These are phyloP conservation scores for Cheiracanthium punctorium DNA, from an alignment of 2,888 invertebrate genomes.

Conservation along the genomic window DNA sequence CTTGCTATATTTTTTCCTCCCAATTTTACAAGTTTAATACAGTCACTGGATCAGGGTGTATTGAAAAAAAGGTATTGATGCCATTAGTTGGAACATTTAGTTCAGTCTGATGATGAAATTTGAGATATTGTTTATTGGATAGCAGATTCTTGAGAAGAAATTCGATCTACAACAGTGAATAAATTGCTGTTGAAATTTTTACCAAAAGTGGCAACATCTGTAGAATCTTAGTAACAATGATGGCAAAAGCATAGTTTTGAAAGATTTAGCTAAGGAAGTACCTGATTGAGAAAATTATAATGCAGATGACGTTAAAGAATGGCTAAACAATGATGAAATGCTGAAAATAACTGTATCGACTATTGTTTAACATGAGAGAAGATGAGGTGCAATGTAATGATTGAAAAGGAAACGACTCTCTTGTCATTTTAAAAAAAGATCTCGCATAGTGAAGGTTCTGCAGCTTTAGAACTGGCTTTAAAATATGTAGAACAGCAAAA, in stretches of 20 bases:
- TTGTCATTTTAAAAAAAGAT: not conserved
- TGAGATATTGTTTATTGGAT: no score
- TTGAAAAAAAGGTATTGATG: no score
- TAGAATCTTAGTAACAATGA: no score
- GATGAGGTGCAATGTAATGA: not conserved
- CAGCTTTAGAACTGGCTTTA: no score
- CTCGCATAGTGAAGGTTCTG: not conserved
- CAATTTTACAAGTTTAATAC: no score
- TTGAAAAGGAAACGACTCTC: not conserved
- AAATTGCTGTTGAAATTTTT: not conserved
- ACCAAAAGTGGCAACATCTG: not conserved
- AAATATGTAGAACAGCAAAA: no score
- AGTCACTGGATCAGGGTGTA: no score
- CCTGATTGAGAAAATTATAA: not conserved
- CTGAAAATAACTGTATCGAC: not conserved
- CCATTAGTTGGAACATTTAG: no score
- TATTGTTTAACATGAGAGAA: not conserved
- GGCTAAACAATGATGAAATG: not conserved
- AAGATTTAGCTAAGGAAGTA: not conserved
- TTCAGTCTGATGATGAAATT: no score
- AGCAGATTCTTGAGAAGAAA: not conserved
- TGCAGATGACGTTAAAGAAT: not conserved
- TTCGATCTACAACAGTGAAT: not conserved
- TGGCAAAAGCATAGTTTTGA: not conserved
- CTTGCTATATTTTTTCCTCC: no score